Percentiles rank a stretch among this genome's conserved stretches.
phyloP scores from a whole-genome alignment of 2,888 invertebrate genomes.

The Oxycera nigricornis region DNA sequence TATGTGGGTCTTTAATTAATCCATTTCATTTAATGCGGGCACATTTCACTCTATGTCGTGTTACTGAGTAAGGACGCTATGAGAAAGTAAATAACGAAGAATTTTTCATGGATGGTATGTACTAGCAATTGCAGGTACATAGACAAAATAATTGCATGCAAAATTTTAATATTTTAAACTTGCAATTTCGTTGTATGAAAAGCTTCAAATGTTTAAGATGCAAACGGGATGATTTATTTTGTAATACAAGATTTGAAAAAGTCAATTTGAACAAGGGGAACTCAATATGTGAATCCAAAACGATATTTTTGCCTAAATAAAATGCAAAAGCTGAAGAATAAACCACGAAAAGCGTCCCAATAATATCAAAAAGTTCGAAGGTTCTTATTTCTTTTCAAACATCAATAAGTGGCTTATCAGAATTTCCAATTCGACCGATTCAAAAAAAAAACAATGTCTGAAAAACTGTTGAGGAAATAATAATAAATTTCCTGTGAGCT shows the following conservation, averaged over 20 bases:
- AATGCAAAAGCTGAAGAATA: no score
- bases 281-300: no score
- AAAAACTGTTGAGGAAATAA: slow-evolving; percentile 29
- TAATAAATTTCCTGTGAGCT: background rate
- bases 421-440: background rate
- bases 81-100: background rate
- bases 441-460: slow-evolving; percentile 14
- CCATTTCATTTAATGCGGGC: slow-evolving; percentile 40
- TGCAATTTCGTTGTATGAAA: background rate
- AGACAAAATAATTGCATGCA: no score
- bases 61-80: background rate
- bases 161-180: no score
- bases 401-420: background rate
- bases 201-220: background rate
- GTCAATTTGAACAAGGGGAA: no score
- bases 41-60: slow-evolving; percentile 15
- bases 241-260: no score
- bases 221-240: slow-evolving; percentile 11
- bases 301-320: no score
- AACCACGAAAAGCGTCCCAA: no score
- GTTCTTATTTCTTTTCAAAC: background rate
- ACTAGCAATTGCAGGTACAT: slow-evolving; percentile 1
- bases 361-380: no score
- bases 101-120: background rate
- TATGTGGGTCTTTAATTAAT: slow-evolving; percentile 41